Evolutionary conservation across 2,888 invertebrate species (phyloP).

Genomic region (Aphrophora alni): DNA sequence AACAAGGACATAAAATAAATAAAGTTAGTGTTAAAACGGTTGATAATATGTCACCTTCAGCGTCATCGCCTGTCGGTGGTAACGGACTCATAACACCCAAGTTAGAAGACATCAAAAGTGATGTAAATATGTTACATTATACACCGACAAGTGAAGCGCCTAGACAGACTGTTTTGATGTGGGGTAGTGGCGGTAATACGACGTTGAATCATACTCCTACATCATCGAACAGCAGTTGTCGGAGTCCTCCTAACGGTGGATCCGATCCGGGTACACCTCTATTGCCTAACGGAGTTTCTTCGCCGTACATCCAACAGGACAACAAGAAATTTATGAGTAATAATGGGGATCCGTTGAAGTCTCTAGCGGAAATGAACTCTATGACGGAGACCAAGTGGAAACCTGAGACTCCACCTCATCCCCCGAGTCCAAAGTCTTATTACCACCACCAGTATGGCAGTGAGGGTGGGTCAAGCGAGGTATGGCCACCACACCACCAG

Average conservation of each 20-base stretch:
- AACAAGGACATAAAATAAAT: constrained; percentile 36
- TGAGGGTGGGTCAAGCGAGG: constrained; percentile 63
- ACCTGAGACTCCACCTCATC: constrained; percentile 56
- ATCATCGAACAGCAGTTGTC: constrained; percentile 44
- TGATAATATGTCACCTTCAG: constrained; percentile 59
- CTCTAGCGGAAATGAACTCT: constrained; percentile 61
- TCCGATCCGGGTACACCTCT: constrained; percentile 46
- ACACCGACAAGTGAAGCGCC: constrained; percentile 62
- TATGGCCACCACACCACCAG: constrained; percentile 70
- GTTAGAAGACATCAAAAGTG: constrained; percentile 66
- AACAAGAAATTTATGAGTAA: constrained; percentile 49
- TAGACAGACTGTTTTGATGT: constrained; percentile 92
- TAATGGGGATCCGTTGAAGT: constrained; percentile 58
- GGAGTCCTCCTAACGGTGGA: constrained; percentile 37
- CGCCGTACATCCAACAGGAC: constrained; percentile 46
- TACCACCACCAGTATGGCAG: constrained; percentile 56
- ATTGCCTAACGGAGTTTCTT: constrained; percentile 47
- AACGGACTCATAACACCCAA: constrained; percentile 66
- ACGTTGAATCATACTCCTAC: constrained; percentile 48
- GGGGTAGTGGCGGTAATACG: constrained; percentile 65
- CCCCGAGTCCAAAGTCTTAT: constrained; percentile 55
- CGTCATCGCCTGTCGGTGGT: constrained; percentile 66
- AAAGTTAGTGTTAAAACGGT: constrained; percentile 45
- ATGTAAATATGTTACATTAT: constrained; percentile 55
- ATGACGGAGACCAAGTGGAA: constrained; percentile 61